These are phyloP conservation scores for Daubentonia madagascariensis DNA, from an alignment of 2,113 vertebrate genomes.

Conservation along the genomic window DNA sequence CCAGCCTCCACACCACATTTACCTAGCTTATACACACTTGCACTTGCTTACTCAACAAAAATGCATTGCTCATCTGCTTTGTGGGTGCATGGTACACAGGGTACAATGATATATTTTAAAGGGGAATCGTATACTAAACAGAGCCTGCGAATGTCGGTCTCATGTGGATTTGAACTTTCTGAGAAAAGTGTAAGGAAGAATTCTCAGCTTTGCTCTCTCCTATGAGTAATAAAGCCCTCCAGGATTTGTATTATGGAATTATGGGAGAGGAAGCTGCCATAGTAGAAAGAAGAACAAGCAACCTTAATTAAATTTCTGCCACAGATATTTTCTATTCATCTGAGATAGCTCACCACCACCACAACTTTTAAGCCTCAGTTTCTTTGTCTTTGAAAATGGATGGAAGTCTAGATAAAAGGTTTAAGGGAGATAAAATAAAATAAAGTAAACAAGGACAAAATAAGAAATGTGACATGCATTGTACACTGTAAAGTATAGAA, in stretches of 20 bases:
- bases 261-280: neutral
- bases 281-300: neutral
- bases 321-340: neutral
- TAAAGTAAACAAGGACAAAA: neutral
- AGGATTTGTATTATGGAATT: neutral
- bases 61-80: neutral
- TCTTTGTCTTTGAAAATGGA: neutral
- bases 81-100: neutral
- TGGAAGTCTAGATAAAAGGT: neutral
- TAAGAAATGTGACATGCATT: neutral
- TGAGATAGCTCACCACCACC: neutral
- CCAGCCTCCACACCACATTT: neutral
- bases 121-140: neutral
- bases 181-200: neutral
- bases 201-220: neutral
- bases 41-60: neutral
- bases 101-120: neutral
- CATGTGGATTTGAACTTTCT: neutral
- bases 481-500: neutral
- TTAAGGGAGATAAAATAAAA: neutral
- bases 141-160: neutral
- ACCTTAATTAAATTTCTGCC: conserved; percentile 5
- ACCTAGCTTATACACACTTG: neutral
- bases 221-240: neutral
- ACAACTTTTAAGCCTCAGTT: neutral